Percentiles rank a stretch among this genome's conserved stretches.
These are phyloP conservation scores for Lepilemur ruficaudatus DNA, from an alignment of 2,797 vertebrate genomes.

Conservation along the genomic window DNA sequence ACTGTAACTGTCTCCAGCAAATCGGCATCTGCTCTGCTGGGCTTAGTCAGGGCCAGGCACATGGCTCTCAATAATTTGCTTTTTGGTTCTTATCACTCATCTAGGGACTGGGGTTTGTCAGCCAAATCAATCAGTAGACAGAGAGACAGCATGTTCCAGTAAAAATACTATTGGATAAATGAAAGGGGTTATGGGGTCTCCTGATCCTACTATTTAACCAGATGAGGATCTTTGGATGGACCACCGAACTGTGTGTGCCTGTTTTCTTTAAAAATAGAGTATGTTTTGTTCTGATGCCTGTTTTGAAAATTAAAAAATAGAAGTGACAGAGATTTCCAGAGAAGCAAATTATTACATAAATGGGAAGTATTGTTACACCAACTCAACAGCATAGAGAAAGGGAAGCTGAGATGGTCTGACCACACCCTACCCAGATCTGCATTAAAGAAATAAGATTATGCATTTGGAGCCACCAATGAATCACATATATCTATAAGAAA, in stretches of 20 bases:
- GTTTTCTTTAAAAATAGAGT: slow-evolving; percentile 17
- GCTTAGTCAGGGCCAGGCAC: slow-evolving; percentile 14
- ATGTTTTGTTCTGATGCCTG: background rate
- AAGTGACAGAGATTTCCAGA: slow-evolving; percentile 6
- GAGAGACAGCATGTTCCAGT: background rate
- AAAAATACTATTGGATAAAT: background rate
- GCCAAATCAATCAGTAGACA: slow-evolving; percentile 49
- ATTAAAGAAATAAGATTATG: background rate
- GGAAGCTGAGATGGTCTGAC: background rate
- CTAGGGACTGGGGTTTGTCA: slow-evolving; percentile 35
- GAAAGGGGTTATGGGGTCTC: background rate
- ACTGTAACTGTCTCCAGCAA: slow-evolving; percentile 22
- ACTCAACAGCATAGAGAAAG: background rate
- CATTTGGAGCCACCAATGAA: background rate
- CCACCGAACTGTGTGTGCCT: background rate
- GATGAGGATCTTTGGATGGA: background rate
- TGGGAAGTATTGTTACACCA: background rate
- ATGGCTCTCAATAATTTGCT: slow-evolving; percentile 21
- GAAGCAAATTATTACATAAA: background rate
- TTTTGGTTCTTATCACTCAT: slow-evolving; percentile 43
- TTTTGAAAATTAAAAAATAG: background rate
- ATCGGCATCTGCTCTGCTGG: slow-evolving; percentile 51
- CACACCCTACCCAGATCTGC: background rate
- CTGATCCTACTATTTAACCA: background rate
- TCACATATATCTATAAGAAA: background rate